Evolutionary conservation across 2,113 vertebrate genomes (phyloP).

Genomic region (Urocynchramus pylzowi): DNA sequence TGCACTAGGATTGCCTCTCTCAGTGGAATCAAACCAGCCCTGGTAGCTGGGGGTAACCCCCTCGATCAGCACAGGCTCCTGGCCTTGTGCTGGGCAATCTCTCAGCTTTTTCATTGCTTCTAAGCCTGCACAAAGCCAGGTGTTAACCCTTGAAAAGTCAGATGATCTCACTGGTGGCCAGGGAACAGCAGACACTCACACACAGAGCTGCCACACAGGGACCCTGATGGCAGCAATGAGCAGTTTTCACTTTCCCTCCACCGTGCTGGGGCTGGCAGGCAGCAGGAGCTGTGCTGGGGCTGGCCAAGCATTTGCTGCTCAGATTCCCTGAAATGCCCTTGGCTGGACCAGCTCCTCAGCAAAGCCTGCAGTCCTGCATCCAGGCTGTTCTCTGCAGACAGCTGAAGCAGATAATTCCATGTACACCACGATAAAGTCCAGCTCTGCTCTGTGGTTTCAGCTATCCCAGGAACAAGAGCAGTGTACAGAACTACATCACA

Average conservation of each 20-base stretch:
- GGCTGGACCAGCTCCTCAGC: neutral
- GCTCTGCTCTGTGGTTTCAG: neutral
- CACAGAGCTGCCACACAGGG: neutral
- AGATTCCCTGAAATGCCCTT: neutral
- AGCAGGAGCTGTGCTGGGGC: neutral
- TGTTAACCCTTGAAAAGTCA: neutral
- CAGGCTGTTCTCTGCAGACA: neutral
- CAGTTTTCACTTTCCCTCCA: neutral
- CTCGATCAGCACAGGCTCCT: neutral
- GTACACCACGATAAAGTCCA: accelerated
- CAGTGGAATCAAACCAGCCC: neutral
- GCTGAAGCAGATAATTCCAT: neutral
- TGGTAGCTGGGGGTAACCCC: neutral
- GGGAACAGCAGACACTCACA: neutral
- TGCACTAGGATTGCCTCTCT: neutral
- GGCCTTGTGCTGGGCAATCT: accelerated
- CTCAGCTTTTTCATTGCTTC: neutral
- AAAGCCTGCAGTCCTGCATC: neutral
- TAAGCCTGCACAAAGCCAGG: neutral
- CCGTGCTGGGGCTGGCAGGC: neutral
- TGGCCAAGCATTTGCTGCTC: neutral
- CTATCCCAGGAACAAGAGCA: neutral
- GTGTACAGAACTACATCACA: neutral
- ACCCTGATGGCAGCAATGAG: neutral
- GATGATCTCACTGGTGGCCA: neutral